Evolutionary conservation across 1,140 invertebrate species (phyloP), one percentile per base, ranked within the genome.

Genomic region (Trichomalopsis sarcophagae): DNA sequence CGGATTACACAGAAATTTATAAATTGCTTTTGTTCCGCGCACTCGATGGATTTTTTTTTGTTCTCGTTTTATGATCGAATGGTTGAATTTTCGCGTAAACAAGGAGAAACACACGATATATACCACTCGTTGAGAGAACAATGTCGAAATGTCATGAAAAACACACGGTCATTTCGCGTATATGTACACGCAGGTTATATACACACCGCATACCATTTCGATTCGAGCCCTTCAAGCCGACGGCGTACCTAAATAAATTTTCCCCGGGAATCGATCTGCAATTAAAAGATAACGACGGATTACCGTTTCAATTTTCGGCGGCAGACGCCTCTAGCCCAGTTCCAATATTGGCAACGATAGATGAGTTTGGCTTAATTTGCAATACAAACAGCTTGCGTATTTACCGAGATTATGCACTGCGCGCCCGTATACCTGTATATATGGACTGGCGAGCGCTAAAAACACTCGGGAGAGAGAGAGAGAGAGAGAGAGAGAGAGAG

Each of bases 231-330:
- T 10, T 9, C 40, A 44, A 44, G 40, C 40, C 40, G 6, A 9
- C 40, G 7, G 40, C 40, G 2, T 74, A 40, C 2, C 21, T 74
- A 40, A 2, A 74, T 74, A 14, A 74, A 74, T 74, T 14, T 14
- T 74, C 36, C 73, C 44, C 36, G 30, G 23, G 14, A n/a, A 77
- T 77, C 44, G 75, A 50, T 77, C 75, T 13, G 75, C 44, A 50
- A 77, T 77, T 50, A 77, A 50, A 77, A 47, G 40, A 77, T 77
- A 77, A 50, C n/a, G 75, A 77, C 27, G 44, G 75, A 77, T 23
- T 40, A 50, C 75, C n/a, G 7, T 77, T 77, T 77, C 44, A 77
- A 77, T 77, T 77, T 77, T 77, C 75, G 44, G 75, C 11, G 11
- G 75, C 11, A 9, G 75, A 10, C 3, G 14, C 23, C 6, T 0